Evolutionary conservation across 92 coral and sea anemone species (phyloP).

Genomic region (Bergia puertoricense): DNA sequence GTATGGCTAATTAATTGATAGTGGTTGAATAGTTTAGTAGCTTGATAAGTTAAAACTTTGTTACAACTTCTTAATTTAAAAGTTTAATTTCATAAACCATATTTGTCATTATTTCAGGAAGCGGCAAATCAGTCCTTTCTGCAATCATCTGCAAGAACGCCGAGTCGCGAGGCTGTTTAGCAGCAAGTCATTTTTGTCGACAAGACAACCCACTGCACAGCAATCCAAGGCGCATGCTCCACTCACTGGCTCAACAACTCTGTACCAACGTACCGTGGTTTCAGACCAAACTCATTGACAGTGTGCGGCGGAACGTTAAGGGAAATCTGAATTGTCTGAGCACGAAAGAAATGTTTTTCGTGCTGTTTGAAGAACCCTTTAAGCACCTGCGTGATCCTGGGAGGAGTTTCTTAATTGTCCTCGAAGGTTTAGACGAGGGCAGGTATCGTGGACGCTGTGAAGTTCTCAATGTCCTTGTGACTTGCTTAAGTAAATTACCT

Average conservation of each 20-base stretch:
- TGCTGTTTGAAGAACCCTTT: conserved; percentile 44
- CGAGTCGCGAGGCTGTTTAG: conserved; percentile 36
- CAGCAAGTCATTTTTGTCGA: conserved; percentile 43
- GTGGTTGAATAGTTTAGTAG: neutral
- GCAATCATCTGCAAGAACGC: conserved; percentile 46
- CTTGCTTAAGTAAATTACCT: conserved; percentile 24
- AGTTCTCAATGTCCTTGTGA: conserved; percentile 1
- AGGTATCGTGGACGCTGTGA: conserved; percentile 27
- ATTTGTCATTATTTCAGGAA: conserved; percentile 19
- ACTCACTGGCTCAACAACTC: conserved; percentile 38
- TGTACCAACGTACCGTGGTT: conserved; percentile 38
- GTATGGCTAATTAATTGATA: too few relatives aligned
- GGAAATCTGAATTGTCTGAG: conserved; percentile 34
- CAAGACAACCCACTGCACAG: conserved; percentile 15
- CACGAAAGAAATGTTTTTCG: conserved; percentile 13
- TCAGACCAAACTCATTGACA: conserved; percentile 34
- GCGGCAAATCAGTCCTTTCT: conserved; percentile 50
- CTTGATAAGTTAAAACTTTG: neutral
- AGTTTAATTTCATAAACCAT: too few relatives aligned
- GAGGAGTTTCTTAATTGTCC: conserved; percentile 13
- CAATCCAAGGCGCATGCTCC: conserved; percentile 42
- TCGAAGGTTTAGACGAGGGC: conserved; percentile 48
- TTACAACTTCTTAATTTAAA: neutral
- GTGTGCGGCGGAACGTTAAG: conserved; percentile 14
- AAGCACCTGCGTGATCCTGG: conserved; percentile 26